Percentiles rank a stretch among this genome's conserved stretches.
Conservation (phyloP, 2,797 vertebrate species). For the Sebastes dallii region DNA sequence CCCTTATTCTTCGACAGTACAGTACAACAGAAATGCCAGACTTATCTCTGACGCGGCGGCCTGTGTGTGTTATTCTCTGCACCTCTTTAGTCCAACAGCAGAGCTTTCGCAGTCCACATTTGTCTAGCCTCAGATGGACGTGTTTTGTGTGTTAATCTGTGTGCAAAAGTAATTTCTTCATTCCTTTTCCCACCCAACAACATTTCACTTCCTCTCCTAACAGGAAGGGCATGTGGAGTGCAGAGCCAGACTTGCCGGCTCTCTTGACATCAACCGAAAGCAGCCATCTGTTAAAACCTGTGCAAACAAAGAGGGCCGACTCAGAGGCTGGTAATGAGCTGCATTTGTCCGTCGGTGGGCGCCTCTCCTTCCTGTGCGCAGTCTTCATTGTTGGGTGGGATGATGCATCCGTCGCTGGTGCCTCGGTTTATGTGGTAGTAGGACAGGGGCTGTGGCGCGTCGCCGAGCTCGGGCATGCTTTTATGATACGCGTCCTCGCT, state of each 20-base stretch:
- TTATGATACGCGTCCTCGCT: slow-evolving; percentile 94
- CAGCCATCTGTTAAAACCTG: slow-evolving; percentile 66
- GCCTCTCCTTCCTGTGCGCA: slow-evolving; percentile 88
- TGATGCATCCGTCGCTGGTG: slow-evolving; percentile 93
- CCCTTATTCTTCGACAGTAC: slow-evolving; percentile 63
- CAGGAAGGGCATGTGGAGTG: slow-evolving; percentile 65
- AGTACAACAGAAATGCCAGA: slow-evolving; percentile 72
- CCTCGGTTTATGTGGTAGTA: slow-evolving; percentile 96
- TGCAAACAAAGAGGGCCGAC: slow-evolving; percentile 68
- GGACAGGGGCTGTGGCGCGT: slow-evolving; percentile 89
- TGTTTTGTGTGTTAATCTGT: slow-evolving; percentile 74
- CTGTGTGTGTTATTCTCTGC: slow-evolving; percentile 67
- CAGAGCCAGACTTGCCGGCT: slow-evolving; percentile 57
- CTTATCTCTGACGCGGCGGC: slow-evolving; percentile 46
- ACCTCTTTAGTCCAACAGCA: slow-evolving; percentile 71
- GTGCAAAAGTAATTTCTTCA: slow-evolving; percentile 77
- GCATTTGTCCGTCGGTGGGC: slow-evolving; percentile 96
- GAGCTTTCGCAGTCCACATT: slow-evolving; percentile 72
- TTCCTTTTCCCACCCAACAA: slow-evolving; percentile 57
- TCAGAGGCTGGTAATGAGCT: slow-evolving; percentile 99
- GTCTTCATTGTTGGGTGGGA: slow-evolving; percentile 89
- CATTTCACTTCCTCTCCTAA: slow-evolving; percentile 70
- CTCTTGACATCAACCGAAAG: slow-evolving; percentile 62
- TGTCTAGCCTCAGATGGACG: slow-evolving; percentile 61
- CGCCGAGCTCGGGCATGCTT: slow-evolving; percentile 96